phyloP scores from a whole-genome alignment of 2,888 invertebrate genomes.

The Tenthredo livida region DNA sequence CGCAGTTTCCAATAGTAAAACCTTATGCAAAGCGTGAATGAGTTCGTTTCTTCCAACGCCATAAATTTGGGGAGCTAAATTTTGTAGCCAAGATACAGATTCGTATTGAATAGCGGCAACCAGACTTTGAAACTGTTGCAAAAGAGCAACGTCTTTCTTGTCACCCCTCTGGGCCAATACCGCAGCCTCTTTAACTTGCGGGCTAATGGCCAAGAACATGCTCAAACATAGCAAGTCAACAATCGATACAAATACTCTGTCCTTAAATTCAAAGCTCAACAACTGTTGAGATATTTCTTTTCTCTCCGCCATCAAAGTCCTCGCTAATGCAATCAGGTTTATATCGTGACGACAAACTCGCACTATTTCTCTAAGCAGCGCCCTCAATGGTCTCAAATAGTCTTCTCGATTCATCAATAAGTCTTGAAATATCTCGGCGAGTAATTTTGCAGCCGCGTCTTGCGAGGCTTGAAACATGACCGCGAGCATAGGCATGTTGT shows the following conservation, averaged over 20 bases:
- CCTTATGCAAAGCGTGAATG: conserved; percentile 88
- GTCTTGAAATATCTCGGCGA: conserved; percentile 93
- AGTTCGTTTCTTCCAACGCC: conserved; percentile 87
- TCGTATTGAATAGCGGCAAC: conserved; percentile 87
- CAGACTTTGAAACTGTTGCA: conserved; percentile 79
- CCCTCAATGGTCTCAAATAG: conserved; percentile 91
- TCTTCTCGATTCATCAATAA: conserved; percentile 93
- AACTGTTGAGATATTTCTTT: conserved; percentile 83
- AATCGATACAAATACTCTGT: conserved; percentile 90
- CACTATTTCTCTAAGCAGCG: conserved; percentile 93
- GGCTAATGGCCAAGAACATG: conserved; percentile 89
- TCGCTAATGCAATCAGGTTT: conserved; percentile 89
- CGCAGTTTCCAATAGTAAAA: conserved; percentile 87
- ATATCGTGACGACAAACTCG: conserved; percentile 91
- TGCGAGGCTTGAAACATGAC: conserved; percentile 93
- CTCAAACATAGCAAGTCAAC: conserved; percentile 93
- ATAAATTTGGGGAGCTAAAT: conserved; percentile 87
- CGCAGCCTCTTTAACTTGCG: conserved; percentile 86
- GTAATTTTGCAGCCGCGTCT: conserved; percentile 89
- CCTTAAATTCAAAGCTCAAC: conserved; percentile 85
- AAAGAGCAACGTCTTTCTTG: conserved; percentile 77
- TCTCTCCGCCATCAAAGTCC: conserved; percentile 86
- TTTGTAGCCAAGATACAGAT: conserved; percentile 93
- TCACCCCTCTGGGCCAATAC: conserved; percentile 80
- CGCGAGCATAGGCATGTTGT: conserved; percentile 95